These are phyloP conservation scores for Catharus fuscescens DNA, from an alignment of 2,113 vertebrate genomes.

Conservation along the genomic window DNA sequence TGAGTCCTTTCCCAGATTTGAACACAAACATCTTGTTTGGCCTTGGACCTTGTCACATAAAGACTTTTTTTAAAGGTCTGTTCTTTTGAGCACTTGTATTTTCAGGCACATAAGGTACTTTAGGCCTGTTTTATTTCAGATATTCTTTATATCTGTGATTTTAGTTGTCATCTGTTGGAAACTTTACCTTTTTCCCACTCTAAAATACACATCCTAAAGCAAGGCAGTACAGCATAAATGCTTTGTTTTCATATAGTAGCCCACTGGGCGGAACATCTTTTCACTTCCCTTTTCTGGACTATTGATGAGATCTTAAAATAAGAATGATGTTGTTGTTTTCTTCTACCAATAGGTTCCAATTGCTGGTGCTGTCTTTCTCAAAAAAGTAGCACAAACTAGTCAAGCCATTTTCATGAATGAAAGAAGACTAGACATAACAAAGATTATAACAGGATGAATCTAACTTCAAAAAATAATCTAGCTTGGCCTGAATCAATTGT, in stretches of 20 bases:
- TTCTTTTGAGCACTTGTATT: neutral
- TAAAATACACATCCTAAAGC: neutral
- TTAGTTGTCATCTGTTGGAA: neutral
- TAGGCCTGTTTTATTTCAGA: neutral
- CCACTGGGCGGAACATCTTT: neutral
- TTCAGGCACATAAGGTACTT: neutral
- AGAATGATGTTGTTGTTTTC: conserved; percentile 4
- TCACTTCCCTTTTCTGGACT: conserved; percentile 36
- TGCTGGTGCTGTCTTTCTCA: neutral
- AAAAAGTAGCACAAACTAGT: neutral
- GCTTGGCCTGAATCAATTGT: neutral
- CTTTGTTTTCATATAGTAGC: conserved; percentile 36
- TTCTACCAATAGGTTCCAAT: neutral
- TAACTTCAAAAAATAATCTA: neutral
- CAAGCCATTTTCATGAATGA: neutral
- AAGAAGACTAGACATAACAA: neutral
- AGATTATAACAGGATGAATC: neutral
- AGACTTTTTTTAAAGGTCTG: neutral
- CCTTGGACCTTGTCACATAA: conserved; percentile 26
- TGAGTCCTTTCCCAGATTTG: conserved; percentile 21
- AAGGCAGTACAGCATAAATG: neutral
- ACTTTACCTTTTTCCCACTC: neutral
- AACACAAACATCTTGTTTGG: conserved; percentile 22
- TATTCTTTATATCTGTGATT: neutral
- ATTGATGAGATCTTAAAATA: conserved; percentile 33